Conservation (phyloP, 2,113 vertebrate genomes). For the Catharus fuscescens region DNA sequence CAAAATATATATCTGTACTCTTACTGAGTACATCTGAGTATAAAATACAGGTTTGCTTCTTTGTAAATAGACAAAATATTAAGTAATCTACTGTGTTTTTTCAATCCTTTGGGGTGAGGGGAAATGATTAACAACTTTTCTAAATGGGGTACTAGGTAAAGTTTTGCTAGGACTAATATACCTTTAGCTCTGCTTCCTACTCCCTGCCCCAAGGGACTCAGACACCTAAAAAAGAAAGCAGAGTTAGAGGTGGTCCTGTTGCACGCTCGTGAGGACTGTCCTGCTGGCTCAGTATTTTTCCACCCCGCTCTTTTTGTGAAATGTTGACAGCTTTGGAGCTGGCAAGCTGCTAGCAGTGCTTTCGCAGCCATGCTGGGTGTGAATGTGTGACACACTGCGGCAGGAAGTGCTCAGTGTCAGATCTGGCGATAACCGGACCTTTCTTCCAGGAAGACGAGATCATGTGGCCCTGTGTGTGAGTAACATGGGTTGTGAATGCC, state of each 20-base stretch:
- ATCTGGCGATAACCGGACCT: conserved; percentile 30
- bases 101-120: not conserved
- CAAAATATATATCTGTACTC: not conserved
- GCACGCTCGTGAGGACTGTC: not conserved
- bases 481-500: not conserved
- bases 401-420: conserved; percentile 56
- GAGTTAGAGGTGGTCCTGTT: not conserved
- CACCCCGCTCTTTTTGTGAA: not conserved
- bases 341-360: not conserved
- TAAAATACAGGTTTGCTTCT: not conserved
- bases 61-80: conserved; percentile 28
- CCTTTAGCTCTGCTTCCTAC: not conserved
- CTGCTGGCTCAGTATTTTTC: not conserved
- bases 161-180: not conserved
- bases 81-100: not conserved
- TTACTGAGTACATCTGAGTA: not conserved
- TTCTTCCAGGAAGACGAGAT: conserved; percentile 68
- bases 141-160: not conserved
- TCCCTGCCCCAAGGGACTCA: not conserved
- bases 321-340: not conserved
- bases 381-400: conserved; percentile 29
- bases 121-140: not conserved
- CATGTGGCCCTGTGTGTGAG: not conserved
- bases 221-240: not conserved
- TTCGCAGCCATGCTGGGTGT: not conserved